Conservation (phyloP, 37 sponge, comb jelly and placozoan species). For the Tethya wilhelma region DNA sequence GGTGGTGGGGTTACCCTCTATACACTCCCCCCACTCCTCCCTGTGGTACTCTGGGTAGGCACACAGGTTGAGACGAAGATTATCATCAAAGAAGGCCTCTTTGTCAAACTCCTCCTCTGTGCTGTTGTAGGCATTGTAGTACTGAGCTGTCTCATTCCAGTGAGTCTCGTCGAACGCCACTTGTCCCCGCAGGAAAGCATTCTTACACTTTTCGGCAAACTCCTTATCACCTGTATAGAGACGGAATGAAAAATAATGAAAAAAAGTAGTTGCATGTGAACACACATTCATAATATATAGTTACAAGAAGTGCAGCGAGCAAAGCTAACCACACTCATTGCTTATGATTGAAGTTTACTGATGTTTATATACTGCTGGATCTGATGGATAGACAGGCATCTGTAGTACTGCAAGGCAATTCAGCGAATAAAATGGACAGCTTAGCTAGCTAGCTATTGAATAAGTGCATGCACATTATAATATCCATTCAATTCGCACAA, state of each 20-base stretch:
- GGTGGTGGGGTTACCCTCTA: not conserved
- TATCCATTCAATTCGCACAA: no score
- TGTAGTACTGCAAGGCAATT: no score
- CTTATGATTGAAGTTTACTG: no score
- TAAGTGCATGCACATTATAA: no score
- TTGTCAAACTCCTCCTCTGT: conserved; percentile 8
- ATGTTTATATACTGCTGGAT: no score
- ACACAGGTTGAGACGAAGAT: not conserved
- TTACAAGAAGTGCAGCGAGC: no score
- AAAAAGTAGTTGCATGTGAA: no score
- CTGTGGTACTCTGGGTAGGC: not conserved
- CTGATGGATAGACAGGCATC: no score
- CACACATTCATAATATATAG: no score
- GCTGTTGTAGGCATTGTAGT: conserved; percentile 35
- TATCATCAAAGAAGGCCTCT: not conserved
- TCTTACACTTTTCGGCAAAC: conserved; percentile 11
- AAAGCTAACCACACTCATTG: no score
- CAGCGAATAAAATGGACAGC: no score
- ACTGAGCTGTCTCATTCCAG: conserved; percentile 35
- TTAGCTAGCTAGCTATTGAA: no score
- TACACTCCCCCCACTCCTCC: not conserved
- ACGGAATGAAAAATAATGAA: not conserved
- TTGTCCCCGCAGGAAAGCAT: conserved; percentile 22
- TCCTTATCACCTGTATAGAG: not conserved
- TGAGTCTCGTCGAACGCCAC: conserved; percentile 11